phyloP scores from a whole-genome alignment of 2,113 vertebrate genomes.

The Diphyllodes magnificus region DNA sequence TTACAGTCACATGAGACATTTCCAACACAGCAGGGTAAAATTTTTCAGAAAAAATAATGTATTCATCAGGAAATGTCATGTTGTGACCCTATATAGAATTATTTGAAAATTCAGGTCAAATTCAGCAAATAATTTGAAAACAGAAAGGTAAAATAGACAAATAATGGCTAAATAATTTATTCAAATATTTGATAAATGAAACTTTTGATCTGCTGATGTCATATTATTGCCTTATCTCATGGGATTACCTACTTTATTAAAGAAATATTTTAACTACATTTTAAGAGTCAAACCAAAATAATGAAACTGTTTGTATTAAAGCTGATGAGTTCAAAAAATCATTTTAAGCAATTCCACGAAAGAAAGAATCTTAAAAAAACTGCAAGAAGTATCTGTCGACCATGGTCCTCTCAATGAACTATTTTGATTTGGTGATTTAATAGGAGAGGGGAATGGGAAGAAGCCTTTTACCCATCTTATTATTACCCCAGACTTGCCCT shows the following conservation, averaged over 20 bases:
- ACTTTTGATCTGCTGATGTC: background rate
- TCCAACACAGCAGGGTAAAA: background rate
- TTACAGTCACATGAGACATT: background rate
- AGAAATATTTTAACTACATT: background rate
- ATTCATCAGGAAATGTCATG: background rate
- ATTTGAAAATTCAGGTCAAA: background rate
- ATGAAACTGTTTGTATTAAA: background rate
- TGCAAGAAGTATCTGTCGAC: background rate
- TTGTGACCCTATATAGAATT: background rate
- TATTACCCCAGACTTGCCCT: background rate
- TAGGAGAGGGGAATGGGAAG: background rate
- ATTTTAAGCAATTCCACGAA: background rate
- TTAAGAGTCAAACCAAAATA: background rate
- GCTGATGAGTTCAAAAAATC: background rate
- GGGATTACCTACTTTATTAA: background rate
- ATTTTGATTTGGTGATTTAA: background rate
- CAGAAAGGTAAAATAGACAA: background rate
- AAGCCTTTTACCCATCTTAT: background rate
- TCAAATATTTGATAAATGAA: background rate
- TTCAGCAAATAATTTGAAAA: background rate
- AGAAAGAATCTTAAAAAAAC: background rate
- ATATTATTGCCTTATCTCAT: background rate
- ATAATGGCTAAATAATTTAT: background rate
- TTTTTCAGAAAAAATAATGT: background rate
- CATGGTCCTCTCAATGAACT: background rate